Evolutionary conservation across 1,140 invertebrate genomes (phyloP).

Genomic region (Cotesia chilonis): DNA sequence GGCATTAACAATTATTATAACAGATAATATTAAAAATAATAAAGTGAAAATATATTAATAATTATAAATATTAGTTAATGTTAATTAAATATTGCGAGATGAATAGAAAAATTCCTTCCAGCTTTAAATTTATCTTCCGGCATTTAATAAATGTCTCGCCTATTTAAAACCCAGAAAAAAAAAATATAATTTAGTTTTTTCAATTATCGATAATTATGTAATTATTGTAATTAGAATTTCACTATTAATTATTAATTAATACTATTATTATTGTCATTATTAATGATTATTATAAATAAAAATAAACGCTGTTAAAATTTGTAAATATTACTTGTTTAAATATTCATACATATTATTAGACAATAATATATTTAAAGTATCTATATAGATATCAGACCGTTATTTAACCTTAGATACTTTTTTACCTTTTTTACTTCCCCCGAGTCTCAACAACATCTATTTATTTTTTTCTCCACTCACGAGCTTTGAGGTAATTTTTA

Average conservation of each 20-base stretch:
- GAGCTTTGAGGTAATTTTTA: constrained; percentile 36
- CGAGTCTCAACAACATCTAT: not conserved
- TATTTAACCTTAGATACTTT: constrained; percentile 25
- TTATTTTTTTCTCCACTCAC: constrained; percentile 25
- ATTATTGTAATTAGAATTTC: constrained; percentile 65
- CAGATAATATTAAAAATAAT: constrained; percentile 17
- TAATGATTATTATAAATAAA: constrained; percentile 52
- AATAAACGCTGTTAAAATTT: constrained; percentile 68
- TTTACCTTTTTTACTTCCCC: not conserved
- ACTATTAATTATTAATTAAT: constrained; percentile 50
- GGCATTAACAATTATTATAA: constrained; percentile 19
- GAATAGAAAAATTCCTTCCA: constrained; percentile 14
- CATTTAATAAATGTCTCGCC: constrained; percentile 10
- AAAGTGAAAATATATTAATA: constrained; percentile 24
- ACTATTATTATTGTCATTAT: constrained; percentile 48
- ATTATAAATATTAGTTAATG: constrained; percentile 3
- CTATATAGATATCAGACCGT: not conserved
- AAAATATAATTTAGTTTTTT: constrained; percentile 36
- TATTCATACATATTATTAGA: not conserved
- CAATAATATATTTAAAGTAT: constrained; percentile 20
- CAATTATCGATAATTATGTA: constrained; percentile 58
- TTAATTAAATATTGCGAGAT: not conserved
- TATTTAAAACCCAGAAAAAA: constrained; percentile 8
- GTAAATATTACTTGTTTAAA: constrained; percentile 47
- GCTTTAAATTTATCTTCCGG: constrained; percentile 2